Percentiles rank a stretch among this genome's conserved stretches.
Conservation (phyloP, 92 coral and sea anemone genomes). For the Epizoanthus rinbou region DNA sequence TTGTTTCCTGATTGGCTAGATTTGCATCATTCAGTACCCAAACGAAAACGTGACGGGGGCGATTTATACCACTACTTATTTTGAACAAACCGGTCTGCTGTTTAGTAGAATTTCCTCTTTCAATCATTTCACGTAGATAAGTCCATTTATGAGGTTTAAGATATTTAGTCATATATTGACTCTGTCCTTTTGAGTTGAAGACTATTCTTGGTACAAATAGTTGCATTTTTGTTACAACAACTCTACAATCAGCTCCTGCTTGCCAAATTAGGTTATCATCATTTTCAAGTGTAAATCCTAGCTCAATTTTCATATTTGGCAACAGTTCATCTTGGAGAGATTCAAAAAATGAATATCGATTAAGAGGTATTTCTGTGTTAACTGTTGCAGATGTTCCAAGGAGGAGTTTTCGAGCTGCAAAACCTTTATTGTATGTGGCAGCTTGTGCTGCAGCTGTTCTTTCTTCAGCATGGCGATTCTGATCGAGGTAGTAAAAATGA, state of each 20-base stretch:
- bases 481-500: conserved; percentile 23
- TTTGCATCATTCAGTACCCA: background rate
- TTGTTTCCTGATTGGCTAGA: background rate
- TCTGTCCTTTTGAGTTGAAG: conserved; percentile 2
- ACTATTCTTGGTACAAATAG: conserved; percentile 37
- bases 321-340: conserved; percentile 22
- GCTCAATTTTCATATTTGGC: conserved; percentile 11
- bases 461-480: background rate
- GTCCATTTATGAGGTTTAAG: conserved; percentile 3
- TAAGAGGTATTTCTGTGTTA: conserved; percentile 30
- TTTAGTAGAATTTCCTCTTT: background rate
- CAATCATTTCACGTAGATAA: background rate
- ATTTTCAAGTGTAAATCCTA: background rate
- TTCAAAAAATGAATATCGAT: conserved; percentile 28
- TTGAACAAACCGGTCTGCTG: background rate
- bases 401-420: background rate
- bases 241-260: background rate
- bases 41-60: conserved; percentile 4
- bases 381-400: background rate
- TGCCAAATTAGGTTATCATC: conserved; percentile 27
- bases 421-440: conserved; percentile 20
- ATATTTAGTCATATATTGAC: no score
- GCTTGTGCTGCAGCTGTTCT: no score
- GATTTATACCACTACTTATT: background rate
- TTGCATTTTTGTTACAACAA: background rate